Evolutionary conservation across 35 echinoderm and acorn worm species (phyloP).

Genomic region (Holothuria glaberrima): DNA sequence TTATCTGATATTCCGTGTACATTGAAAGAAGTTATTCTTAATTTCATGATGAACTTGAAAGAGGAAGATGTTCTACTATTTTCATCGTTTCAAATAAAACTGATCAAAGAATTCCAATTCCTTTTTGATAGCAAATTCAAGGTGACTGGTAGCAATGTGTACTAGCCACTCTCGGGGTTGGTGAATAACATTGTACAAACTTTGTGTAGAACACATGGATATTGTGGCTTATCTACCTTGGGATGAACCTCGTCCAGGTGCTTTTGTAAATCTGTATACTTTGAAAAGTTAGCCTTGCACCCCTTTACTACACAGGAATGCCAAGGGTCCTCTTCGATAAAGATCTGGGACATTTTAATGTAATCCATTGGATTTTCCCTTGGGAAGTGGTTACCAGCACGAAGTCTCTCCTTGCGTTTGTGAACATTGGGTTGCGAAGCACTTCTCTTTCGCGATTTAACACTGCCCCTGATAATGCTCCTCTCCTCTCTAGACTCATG

Average conservation of each 20-base stretch:
- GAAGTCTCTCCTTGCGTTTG: constrained; percentile 1
- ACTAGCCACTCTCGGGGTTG: constrained; percentile 16
- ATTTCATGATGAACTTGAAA: not conserved
- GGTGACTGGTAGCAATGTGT: not conserved
- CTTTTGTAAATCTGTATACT: not conserved
- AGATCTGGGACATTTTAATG: constrained; percentile 13
- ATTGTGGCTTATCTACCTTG: not conserved
- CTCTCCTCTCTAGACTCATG: not conserved
- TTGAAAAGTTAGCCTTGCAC: not conserved
- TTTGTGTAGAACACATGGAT: not conserved
- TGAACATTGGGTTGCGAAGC: not conserved
- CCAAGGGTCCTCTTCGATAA: constrained; percentile 2
- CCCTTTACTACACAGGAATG: constrained; percentile 7
- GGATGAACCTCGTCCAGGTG: not conserved
- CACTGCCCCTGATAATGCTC: not conserved
- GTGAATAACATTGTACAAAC: not conserved
- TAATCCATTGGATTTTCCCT: not conserved
- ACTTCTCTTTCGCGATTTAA: not conserved
- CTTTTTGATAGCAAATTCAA: not conserved
- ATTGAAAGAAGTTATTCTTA: constrained; percentile 13
- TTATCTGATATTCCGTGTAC: constrained; percentile 12
- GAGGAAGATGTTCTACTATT: not conserved
- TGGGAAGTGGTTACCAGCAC: not conserved
- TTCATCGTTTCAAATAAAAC: not conserved
- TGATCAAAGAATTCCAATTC: constrained; percentile 21